phyloP scores from a whole-genome alignment of 2,888 invertebrate genomes.

The Apodemia mormo region DNA sequence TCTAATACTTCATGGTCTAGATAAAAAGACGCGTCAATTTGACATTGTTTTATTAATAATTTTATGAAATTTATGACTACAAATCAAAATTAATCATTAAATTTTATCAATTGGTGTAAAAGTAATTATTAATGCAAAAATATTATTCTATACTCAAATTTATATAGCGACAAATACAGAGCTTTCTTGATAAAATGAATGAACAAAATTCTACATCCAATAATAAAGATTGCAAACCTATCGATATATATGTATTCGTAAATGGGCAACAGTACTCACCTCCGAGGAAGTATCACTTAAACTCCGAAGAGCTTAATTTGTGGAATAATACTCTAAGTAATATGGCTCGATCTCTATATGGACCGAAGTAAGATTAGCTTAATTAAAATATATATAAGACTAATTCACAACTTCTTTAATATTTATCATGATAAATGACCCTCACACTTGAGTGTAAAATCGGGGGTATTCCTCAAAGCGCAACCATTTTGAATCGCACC shows the following conservation, averaged over 20 bases:
- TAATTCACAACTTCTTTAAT: too few species aligned
- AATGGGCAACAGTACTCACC: conserved; percentile 65
- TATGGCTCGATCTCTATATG: conserved; percentile 60
- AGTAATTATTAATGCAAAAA: background rate
- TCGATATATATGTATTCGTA: conserved; percentile 65
- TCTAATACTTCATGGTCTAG: too few species aligned
- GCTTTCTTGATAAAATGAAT: conserved; percentile 28
- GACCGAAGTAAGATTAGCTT: conserved; percentile 49
- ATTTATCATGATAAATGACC: too few species aligned
- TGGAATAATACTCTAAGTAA: conserved; percentile 55
- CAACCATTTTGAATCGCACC: too few species aligned
- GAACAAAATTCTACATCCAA: conserved; percentile 41
- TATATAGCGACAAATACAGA: background rate
- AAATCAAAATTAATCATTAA: conserved; percentile 16
- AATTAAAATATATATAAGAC: too few species aligned
- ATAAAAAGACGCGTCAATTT: background rate
- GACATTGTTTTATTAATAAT: conserved; percentile 6
- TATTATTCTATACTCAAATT: background rate
- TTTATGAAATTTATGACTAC: background rate
- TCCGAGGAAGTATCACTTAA: conserved; percentile 65
- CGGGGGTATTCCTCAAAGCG: too few species aligned
- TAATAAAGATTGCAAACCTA: conserved; percentile 35
- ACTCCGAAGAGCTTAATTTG: conserved; percentile 48
- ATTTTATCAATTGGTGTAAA: conserved; percentile 21
- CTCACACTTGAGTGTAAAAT: too few species aligned